These are phyloP conservation scores for Zaprionus taronus DNA, from an alignment of 1,140 invertebrate species.

Conservation along the genomic window DNA sequence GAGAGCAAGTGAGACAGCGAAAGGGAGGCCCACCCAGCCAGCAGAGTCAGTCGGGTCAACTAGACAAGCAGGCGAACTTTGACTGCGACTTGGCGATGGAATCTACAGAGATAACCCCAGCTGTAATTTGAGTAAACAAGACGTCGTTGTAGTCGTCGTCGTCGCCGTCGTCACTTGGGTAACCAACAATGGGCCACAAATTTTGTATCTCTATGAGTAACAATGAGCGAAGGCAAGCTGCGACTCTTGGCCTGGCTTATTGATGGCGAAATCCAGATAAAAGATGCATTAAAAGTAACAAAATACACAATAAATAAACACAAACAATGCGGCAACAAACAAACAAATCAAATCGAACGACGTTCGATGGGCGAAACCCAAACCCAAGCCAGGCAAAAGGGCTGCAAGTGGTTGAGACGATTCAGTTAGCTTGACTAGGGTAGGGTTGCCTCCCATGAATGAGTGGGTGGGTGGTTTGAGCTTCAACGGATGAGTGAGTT, in stretches of 20 bases:
- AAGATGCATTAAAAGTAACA: constrained; percentile 83
- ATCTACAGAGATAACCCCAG: constrained; percentile 65
- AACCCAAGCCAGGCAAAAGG: background rate
- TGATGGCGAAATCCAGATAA: constrained; percentile 81
- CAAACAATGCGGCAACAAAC: constrained; percentile 69
- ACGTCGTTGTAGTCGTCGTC: constrained; percentile 23
- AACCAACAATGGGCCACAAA: constrained; percentile 74
- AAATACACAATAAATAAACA: constrained; percentile 81
- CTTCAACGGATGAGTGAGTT: background rate
- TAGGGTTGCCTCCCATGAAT: background rate
- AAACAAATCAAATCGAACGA: constrained; percentile 81
- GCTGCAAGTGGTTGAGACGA: constrained; percentile 8
- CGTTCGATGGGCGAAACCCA: constrained; percentile 32
- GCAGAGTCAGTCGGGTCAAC: constrained; percentile 46
- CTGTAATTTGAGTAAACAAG: constrained; percentile 81
- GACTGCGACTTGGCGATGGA: constrained; percentile 42
- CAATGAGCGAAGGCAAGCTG: constrained; percentile 24
- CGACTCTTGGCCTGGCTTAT: constrained; percentile 51
- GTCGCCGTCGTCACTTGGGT: constrained; percentile 50
- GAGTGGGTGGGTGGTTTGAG: constrained; percentile 13
- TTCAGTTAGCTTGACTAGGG: background rate
- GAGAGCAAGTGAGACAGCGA: background rate
- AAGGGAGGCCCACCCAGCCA: constrained; percentile 22
- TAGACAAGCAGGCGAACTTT: constrained; percentile 52
- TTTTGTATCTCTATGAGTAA: constrained; percentile 74